Base-by-base conservation (phyloP, 1,140 invertebrate genomes). In the Uloborus diversus region DNA sequence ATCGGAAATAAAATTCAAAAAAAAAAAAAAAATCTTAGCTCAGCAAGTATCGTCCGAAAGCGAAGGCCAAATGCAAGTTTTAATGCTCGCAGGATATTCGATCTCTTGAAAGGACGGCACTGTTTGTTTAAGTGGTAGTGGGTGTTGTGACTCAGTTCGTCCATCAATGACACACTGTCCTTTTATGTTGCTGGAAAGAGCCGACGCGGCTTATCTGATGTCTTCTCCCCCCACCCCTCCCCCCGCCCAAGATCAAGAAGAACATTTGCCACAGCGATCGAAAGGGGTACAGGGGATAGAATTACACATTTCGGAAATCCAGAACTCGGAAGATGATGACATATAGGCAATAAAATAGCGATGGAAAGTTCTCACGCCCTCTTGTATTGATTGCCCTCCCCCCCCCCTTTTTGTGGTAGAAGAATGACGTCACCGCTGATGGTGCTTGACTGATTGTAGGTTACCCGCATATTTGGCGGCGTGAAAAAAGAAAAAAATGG, bases 101-200 rank as follows among this genome's bases (percentile, higher is more conserved):
- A 78, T 78, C 73, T 56, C 73, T 37, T 78, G 73, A 78, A 78
- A 78, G 73, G 73, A 65, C 73, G 73, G 57, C 73, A 65, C 30
- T 78, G 73, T 78, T 78, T 78, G 61, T 65, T 78, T 65, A 78
- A 78, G 73, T 78, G 73, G 73, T 78, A 30, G 73, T 66, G 73
- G 73, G 73, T 78, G 73, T 78, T 78, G 73, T 78, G 73, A 78
- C 73, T 78, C 73, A 78, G 42, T 42, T 49, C 49, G 73, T 78
- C 73, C 59, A 78, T 78, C 73, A 78, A 57, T 73, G 61, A 65
- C 73, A 78, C 49, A 66, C 61, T 30, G 61, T 28, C 9, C 35
- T 64, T 62, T 75, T 62, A 64, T 51, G 30, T 42, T 28, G n/a
- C 32, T 27, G 7, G 23, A 65, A 27, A 57, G 56, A 30, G 73